Evolutionary conservation across 1,140 invertebrate genomes (phyloP), one percentile per base, ranked within the genome.

Genomic region (Apis cerana): DNA sequence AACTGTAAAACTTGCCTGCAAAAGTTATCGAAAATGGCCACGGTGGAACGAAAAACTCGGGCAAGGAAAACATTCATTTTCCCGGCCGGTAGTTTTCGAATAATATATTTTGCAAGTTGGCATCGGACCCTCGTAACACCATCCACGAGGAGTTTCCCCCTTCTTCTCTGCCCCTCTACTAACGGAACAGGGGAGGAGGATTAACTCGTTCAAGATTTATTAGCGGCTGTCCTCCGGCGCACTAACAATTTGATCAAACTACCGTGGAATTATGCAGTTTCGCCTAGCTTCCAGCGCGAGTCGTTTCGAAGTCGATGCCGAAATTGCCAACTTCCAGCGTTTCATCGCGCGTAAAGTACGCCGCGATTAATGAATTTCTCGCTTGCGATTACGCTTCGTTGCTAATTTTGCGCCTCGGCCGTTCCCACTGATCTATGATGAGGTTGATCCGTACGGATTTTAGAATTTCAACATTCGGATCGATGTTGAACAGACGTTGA

Each of bases 171-270:
- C 21, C 52, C 11, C 59, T 15, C 0, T 10, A 10, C 67, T 56
- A 23, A 17, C 52, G 33, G 33, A 19, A 62, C 61, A 52, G 78
- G 84, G 27, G 43, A 52, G 68, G 72, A 61, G 74, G 78, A 70
- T 86, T 86, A 86, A 86, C 84, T 86, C 75, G 67, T 86, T 86
- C 85, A 86, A 86, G 85, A 86, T 86, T 86, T 86, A 86, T 75
- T 82, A 80, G 59, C 62, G 85, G 48, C 54, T 67, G 74, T 82
- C 69, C 75, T 68, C 58, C 81, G 84, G 85, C 80, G 80, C 70
- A 75, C 72, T 83, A 86, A 86, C 80, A 83, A 82, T 86, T 86
- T 86, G 80, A 86, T 86, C 85, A 85, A 76, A 72, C 69, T 84
- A 75, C 84, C 80, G 59, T 80, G 52, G 78, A 80, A 80, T 80